phyloP scores from a whole-genome alignment of 2,113 vertebrate species.

The Coptodon rendalli region DNA sequence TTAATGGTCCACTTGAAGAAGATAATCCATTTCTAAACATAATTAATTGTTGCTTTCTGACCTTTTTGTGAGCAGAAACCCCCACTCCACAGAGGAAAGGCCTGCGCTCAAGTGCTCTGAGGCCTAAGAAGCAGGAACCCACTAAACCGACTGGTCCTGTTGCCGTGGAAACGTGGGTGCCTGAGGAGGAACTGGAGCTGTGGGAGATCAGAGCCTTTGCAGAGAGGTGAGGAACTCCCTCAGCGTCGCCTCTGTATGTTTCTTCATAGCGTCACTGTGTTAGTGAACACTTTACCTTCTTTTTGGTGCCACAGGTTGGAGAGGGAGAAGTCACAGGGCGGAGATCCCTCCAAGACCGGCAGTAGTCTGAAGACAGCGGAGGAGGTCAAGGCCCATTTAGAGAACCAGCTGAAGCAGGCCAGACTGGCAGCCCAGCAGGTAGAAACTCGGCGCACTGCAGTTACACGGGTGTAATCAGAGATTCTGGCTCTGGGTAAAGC shows the following conservation, averaged over 20 bases:
- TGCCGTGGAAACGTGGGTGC: constrained; percentile 93
- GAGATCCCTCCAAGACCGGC: constrained; percentile 84
- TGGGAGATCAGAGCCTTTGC: constrained; percentile 98
- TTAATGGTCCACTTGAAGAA: neutral
- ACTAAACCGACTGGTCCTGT: constrained; percentile 91
- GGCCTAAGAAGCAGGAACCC: constrained; percentile 94
- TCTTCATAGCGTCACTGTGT: neutral
- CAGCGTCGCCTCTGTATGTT: accelerated
- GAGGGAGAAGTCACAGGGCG: constrained; percentile 91
- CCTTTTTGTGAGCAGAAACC: constrained; percentile 73
- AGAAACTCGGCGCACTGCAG: neutral
- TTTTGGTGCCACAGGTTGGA: constrained; percentile 78
- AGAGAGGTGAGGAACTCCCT: constrained; percentile 77
- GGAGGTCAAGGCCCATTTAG: constrained; percentile 82
- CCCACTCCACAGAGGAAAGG: constrained; percentile 83
- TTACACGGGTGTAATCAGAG: neutral
- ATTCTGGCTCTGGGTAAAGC: neutral
- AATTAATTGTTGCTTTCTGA: neutral
- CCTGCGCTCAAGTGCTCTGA: constrained; percentile 87
- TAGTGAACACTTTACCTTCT: neutral
- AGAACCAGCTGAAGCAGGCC: constrained; percentile 87
- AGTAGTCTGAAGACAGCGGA: constrained; percentile 81
- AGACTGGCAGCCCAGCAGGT: constrained; percentile 85
- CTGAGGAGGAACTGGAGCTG: constrained; percentile 94
- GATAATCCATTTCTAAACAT: neutral